Evolutionary conservation across 2,113 vertebrate genomes (phyloP).

Genomic region (Ailuropoda melanoleuca): DNA sequence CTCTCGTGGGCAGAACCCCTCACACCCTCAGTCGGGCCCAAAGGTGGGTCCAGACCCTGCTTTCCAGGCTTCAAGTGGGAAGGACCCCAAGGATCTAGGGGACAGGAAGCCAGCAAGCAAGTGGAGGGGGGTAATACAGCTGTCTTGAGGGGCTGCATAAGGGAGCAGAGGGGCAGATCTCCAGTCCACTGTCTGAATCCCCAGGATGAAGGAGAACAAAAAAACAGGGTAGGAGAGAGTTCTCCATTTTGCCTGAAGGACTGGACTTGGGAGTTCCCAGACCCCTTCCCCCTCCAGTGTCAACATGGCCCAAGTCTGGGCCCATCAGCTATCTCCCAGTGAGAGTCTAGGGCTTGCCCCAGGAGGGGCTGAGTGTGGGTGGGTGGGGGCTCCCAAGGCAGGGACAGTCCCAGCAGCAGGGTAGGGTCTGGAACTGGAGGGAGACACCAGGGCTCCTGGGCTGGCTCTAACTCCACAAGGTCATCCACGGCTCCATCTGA

Average conservation of each 20-base stretch:
- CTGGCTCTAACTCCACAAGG: constrained; percentile 85
- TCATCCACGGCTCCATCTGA: constrained; percentile 84
- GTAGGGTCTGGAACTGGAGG: constrained; percentile 21
- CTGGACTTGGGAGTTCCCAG: neutral
- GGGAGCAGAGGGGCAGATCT: neutral
- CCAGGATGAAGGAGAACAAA: neutral
- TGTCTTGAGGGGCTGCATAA: neutral
- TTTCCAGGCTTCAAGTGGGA: neutral
- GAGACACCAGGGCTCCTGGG: constrained; percentile 27
- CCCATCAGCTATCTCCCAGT: neutral
- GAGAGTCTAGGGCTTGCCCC: neutral
- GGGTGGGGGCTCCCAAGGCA: neutral
- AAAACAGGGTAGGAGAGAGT: neutral
- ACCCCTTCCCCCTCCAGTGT: neutral
- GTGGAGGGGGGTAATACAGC: too few species aligned
- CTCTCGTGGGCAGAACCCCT: constrained; percentile 56
- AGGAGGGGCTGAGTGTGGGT: neutral
- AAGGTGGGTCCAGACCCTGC: accelerated
- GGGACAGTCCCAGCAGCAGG: neutral
- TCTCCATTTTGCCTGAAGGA: neutral
- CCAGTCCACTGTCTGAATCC: neutral
- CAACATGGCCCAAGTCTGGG: neutral
- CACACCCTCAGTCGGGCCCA: neutral
- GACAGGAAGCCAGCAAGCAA: neutral
- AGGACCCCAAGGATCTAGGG: neutral